A percentile compares a stretch with the other conserved stretches of the same genome.
Evolutionary conservation across 2,888 invertebrate species (phyloP).

Genomic region (Heliconius sara): DNA sequence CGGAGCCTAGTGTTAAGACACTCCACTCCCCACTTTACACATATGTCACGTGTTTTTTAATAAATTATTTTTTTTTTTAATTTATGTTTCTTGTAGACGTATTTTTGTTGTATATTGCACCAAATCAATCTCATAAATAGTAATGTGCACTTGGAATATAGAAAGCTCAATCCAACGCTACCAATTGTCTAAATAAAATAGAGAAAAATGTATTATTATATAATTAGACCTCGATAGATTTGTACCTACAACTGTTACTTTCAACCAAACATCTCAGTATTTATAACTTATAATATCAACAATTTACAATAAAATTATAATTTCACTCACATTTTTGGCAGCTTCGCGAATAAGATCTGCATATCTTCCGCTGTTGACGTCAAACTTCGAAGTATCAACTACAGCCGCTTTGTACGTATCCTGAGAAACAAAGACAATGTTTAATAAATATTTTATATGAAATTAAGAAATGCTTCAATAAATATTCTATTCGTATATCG

Average conservation of each 20-base stretch:
- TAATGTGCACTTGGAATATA: too few species aligned
- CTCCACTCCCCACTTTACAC: too few species aligned
- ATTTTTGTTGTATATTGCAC: background rate
- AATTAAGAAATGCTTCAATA: background rate
- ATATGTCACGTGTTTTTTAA: background rate
- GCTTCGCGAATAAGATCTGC: conserved; percentile 58
- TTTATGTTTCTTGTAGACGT: background rate
- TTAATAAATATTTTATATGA: background rate
- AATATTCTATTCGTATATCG: background rate
- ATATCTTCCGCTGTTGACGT: conserved; percentile 49
- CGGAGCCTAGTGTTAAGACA: too few species aligned
- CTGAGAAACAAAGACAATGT: conserved; percentile 56
- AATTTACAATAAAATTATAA: background rate
- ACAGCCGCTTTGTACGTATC: conserved; percentile 61
- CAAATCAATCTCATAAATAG: too few species aligned
- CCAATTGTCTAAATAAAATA: background rate
- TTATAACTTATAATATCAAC: background rate
- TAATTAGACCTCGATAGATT: background rate
- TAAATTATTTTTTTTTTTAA: too few species aligned
- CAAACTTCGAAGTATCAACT: conserved; percentile 40
- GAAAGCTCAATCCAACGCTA: background rate
- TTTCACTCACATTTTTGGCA: conserved; percentile 57
- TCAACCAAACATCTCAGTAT: background rate
- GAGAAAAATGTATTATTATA: background rate
- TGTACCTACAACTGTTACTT: background rate